Evolutionary conservation across 2,888 invertebrate genomes (phyloP), one percentile per base, ranked within the genome.

Genomic region (Cheilosia vernalis): DNA sequence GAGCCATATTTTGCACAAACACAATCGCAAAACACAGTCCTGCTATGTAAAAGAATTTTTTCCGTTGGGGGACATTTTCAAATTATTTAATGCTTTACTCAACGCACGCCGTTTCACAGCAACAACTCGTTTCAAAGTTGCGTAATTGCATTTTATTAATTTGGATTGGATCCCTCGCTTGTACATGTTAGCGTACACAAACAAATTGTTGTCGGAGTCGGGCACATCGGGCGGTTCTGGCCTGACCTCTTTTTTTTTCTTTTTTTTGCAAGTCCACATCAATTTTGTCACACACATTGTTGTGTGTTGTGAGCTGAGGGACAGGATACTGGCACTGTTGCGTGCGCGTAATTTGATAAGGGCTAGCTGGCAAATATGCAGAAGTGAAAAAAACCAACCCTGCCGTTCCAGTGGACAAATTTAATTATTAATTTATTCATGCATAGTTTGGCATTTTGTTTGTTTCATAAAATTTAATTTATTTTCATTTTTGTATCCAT

Each of bases 371-470:
- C 17, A 60, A 58, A 63, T 51, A 27, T 47, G 17, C 17, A 47
- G 24, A 9, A 24, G 4, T 1, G 40, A 24, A 69, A 58, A 66
- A 76, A 58, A 69, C 5, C 40, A 37, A 42, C 10, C 10, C 17
- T 19, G 24, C 51, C 13, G 21, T 56, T 19, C 56, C 49, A 66
- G 27, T 60, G 69, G 47, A 66, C 64, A 84, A 80, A 74, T 76
- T 79, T 80, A 80, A 84, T 80, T 76, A 76, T 80, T 80, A 84
- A 80, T 84, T 69, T 74, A 80, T 80, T 47, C 84, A 74, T 55
- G 73, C 84, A 74, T 74, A 60, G 64, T 69, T 79, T 84, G 74
- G 53, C 47, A 74, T 60, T 79, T 84, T 79, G 74, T 84, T 80
- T 80, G 80, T 80, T 66, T 47, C 70, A 84, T 80, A 80, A 84